Evolutionary conservation across 2,797 vertebrate genomes (phyloP).

Genomic region (Oreonectes daqikongensis): DNA sequence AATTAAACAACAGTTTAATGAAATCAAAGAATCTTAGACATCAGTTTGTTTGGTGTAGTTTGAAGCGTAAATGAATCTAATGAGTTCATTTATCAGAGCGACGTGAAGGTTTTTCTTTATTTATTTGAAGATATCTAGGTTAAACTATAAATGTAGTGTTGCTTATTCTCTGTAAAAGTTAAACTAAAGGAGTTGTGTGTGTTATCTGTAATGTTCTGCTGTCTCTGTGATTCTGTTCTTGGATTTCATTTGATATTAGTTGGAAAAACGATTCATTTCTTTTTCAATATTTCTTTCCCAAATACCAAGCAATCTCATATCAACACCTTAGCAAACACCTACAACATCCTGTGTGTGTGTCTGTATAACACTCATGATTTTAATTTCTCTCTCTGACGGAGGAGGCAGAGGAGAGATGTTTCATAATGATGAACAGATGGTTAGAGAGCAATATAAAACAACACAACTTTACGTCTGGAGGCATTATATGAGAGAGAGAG

Average conservation of each 20-base stretch:
- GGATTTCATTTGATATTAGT: neutral
- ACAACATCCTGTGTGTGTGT: neutral
- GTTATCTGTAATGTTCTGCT: neutral
- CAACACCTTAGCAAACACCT: conserved; percentile 2
- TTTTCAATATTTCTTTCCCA: too few relatives aligned
- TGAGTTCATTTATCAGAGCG: conserved; percentile 25
- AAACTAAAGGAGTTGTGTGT: neutral
- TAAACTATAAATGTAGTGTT: neutral
- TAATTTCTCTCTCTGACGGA: conserved; percentile 2
- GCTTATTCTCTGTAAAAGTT: neutral
- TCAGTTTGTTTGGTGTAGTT: neutral
- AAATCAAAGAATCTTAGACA: neutral
- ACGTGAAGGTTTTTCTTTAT: neutral
- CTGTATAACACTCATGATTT: neutral
- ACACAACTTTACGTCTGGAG: conserved; percentile 9
- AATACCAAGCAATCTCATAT: neutral
- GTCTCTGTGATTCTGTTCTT: neutral
- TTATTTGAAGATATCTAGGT: neutral
- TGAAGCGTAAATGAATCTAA: conserved; percentile 9
- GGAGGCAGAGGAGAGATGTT: conserved; percentile 23
- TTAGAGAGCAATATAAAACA: conserved; percentile 16
- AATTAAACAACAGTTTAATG: neutral
- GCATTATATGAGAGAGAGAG: neutral
- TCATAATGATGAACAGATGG: conserved; percentile 43
- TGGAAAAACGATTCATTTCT: neutral